Conservation (phyloP, 2,113 vertebrate genomes). For the Larimichthys crocea region DNA sequence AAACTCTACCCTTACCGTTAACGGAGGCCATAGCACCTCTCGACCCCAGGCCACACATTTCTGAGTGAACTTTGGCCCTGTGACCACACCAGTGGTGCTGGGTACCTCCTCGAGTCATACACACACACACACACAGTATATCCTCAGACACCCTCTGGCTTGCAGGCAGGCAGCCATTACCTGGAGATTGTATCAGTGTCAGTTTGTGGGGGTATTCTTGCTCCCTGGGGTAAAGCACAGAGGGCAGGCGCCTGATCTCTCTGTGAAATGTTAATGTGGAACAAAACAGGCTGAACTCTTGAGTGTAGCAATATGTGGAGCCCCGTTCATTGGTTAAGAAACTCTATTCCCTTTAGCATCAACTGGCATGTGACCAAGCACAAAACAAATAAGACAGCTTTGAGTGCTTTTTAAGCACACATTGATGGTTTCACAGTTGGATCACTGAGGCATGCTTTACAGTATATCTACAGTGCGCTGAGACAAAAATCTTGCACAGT, state of each 20-base stretch:
- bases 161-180: constrained; percentile 76
- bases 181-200: constrained; percentile 86
- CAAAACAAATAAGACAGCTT: constrained; percentile 59
- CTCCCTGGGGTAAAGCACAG: constrained; percentile 77
- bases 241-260: constrained; percentile 80
- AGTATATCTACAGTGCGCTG: constrained; percentile 56
- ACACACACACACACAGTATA: constrained; percentile 52
- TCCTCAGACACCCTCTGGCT: constrained; percentile 71
- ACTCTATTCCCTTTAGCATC: constrained; percentile 63
- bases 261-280: constrained; percentile 80
- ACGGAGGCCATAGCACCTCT: constrained; percentile 80
- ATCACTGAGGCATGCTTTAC: constrained; percentile 62
- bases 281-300: constrained; percentile 69
- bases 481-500: constrained; percentile 65
- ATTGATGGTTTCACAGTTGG: constrained; percentile 46
- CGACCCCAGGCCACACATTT: constrained; percentile 84
- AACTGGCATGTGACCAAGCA: constrained; percentile 57
- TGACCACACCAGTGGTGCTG: constrained; percentile 79
- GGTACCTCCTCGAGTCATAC: constrained; percentile 64
- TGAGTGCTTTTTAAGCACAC: constrained; percentile 60
- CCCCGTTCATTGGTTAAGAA: constrained; percentile 57
- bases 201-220: constrained; percentile 75
- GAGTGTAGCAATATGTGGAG: constrained; percentile 68
- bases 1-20: constrained; percentile 83
- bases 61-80: constrained; percentile 81